Base-by-base conservation (phyloP, 30 jellyfish, hydroid and myxozoan genomes). In the Cassiopea andromeda region DNA sequence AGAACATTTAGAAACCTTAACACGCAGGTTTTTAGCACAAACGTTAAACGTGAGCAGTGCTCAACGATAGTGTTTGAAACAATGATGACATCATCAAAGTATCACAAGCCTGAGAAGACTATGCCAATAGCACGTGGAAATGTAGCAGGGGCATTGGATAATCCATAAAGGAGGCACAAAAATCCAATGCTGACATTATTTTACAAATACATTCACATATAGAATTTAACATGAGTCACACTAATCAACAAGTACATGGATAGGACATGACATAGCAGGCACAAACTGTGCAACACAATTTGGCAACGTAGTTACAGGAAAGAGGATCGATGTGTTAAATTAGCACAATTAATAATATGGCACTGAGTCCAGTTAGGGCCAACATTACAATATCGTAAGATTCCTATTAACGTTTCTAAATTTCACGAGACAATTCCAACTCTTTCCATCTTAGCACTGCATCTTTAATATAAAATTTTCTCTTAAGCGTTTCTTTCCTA, bases 331-430 rank as follows among this genome's bases (percentile, higher is more conserved):
- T 27, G 38, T 27, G 38, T 27, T 27, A 27, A 27, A 27, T 27
- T 27, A 27, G 0, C 38, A 27, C 38, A 27, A 27, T 27, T 12
- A 45, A 18, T 45, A 64, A 50, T 47, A 49, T 14, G 93, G 89
- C 81, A 64, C 93, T 82, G 58, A 86, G 85, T 82, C 78, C 48
- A 86, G 93, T 66, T 86, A 45, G 93, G 50, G 89, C 89, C 88
- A 73, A 74, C 85, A 86, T 73, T 74, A 73, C 93, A 86, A 27
- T 27, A 27, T 27, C 38, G 38, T 27, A 27, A 27, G 38, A 27
- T 27, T 27, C 38, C 38, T 27, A 27, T 27, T 27, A 27, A 27
- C 38, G 38, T 27, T 27, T 27, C 38, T 27, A 0, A 27, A 27
- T 27, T 27, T 27, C 38, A 27, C 38, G 38, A 27, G 38, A 27